Evolutionary conservation across 2,113 vertebrate genomes (phyloP).

Genomic region (Pteropus alecto): DNA sequence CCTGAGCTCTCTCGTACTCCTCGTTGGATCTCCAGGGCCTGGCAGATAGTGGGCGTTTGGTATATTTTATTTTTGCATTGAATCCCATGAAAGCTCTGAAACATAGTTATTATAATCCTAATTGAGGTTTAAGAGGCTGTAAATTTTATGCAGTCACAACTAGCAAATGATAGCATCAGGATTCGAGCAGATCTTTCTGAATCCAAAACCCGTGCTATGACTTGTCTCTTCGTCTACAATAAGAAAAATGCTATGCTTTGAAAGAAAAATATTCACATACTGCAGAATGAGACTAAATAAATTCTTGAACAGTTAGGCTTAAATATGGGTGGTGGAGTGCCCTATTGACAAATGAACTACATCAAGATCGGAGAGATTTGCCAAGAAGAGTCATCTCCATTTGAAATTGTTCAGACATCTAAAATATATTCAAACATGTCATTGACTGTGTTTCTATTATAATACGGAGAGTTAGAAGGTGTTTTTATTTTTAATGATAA

Average conservation of each 20-base stretch:
- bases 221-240: not conserved
- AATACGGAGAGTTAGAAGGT: not conserved
- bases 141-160: not conserved
- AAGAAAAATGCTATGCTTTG: not conserved
- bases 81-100: not conserved
- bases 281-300: not conserved
- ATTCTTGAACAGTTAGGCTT: not conserved
- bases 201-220: not conserved
- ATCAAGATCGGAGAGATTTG: not conserved
- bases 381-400: not conserved
- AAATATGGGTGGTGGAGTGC: not conserved
- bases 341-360: not conserved
- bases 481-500: not conserved
- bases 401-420: not conserved
- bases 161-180: not conserved
- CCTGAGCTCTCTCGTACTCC: not conserved
- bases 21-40: rapidly evolving
- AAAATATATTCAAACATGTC: not conserved
- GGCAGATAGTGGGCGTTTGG: no score
- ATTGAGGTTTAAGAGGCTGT: not conserved
- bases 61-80: not conserved
- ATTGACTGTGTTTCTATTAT: not conserved
- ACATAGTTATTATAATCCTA: not conserved
- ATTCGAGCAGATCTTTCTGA: not conserved
- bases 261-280: not conserved